Evolutionary conservation across 1,140 invertebrate genomes (phyloP), one percentile per base, ranked within the genome.

Genomic region (Aphelinus atriplicis): DNA sequence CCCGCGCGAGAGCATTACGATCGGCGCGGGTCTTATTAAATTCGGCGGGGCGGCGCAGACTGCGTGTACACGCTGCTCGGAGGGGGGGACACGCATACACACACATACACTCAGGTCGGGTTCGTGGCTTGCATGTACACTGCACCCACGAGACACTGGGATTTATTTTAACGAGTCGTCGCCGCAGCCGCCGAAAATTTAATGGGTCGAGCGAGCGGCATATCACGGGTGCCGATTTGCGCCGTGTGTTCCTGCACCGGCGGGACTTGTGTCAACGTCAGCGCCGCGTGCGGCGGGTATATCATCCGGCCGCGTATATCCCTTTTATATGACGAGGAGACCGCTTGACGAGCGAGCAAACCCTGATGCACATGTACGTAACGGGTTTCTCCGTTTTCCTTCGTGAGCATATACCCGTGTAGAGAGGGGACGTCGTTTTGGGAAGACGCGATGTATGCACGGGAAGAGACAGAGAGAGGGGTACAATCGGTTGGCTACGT

Each of bases 91-190:
- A 26, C 26, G 26, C 26, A 26, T 56, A 55, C 65, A 46, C 46
- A 50, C 42, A 43, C 61, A 7, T 57, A n/a, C 62, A 26, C 58
- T 73, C 66, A 62, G 46, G 67, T 57, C 7, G 9, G 56, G 7
- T 7, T 7, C 69, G 51, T 64, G n/a, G 77, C 26, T 42, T 60
- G 10, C 26, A 26, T 26, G 26, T 26, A 26, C 26, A 26, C 26
- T 46, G 66, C 80, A 80, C 77, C 75, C 78, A 79, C 80, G 73
- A 78, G 80, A 77, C 67, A 74, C 73, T 80, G 78, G 76, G 80
- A 82, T 80, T 77, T 78, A 67, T 60, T 78, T 79, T 83, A 82
- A 81, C 82, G 81, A 81, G 78, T 75, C 64, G 47, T 26, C 73
- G 51, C 63, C 75, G 26, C 9, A 6, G 47, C 51, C 56, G 53